Conservation (phyloP, 2,888 invertebrate genomes). For the Orthosia cruda region DNA sequence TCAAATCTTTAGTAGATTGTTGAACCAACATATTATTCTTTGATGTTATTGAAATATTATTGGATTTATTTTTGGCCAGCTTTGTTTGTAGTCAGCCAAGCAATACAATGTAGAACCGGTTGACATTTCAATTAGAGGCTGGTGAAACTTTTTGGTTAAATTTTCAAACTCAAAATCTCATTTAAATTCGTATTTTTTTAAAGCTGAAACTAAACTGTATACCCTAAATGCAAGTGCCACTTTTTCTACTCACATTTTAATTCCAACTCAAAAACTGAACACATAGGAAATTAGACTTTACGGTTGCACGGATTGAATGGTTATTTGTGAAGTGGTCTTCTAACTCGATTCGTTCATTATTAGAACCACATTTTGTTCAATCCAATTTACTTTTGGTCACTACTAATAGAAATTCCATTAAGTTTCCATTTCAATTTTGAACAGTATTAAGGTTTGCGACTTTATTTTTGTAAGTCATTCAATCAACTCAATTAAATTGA, state of each 20-base stretch:
- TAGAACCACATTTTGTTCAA: constrained; percentile 76
- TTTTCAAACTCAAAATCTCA: neutral
- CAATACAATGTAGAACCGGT: neutral
- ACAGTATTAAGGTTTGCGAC: constrained; percentile 74
- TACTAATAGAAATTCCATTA: constrained; percentile 77
- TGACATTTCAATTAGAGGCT: neutral
- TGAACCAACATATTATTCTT: neutral
- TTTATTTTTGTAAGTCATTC: constrained; percentile 60
- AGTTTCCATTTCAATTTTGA: constrained; percentile 73
- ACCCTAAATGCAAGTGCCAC: neutral
- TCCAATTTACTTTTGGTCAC: constrained; percentile 78
- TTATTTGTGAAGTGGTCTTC: constrained; percentile 52
- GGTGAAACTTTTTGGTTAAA: neutral
- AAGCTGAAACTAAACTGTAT: neutral
- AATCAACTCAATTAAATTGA: constrained; percentile 43
- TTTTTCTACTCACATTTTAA: constrained; percentile 13
- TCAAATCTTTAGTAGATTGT: neutral
- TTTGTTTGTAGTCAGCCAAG: neutral
- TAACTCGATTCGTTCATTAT: constrained; percentile 68
- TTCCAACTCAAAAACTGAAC: constrained; percentile 4
- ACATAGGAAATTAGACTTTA: constrained; percentile 27
- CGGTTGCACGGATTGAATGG: no score
- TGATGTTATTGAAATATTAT: neutral
- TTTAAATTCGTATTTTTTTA: neutral
- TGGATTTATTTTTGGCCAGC: neutral